phyloP scores from a whole-genome alignment of 2,888 invertebrate species.

The Cerastis leucographa region DNA sequence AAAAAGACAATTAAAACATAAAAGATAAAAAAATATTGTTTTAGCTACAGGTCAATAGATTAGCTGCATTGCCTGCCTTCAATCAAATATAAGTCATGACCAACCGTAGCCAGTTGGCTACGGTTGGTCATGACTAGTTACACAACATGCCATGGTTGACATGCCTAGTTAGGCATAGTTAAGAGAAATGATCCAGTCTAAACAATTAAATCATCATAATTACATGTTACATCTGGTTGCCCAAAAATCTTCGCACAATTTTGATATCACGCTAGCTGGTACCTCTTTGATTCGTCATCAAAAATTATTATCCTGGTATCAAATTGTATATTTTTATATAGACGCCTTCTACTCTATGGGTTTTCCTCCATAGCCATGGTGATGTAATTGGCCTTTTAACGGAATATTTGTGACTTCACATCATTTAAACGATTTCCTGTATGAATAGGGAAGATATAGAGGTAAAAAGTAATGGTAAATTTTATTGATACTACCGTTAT shows the following conservation, averaged over 20 bases:
- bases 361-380: slow-evolving; percentile 51
- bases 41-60: background rate
- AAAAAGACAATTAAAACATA: too few relatives aligned
- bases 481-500: background rate
- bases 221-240: background rate
- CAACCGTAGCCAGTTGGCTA: background rate
- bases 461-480: slow-evolving; percentile 12
- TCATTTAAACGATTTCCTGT: slow-evolving; percentile 47
- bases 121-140: too few relatives aligned
- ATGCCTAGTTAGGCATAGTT: background rate
- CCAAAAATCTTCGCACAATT: background rate
- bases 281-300: slow-evolving; percentile 4
- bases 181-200: background rate
- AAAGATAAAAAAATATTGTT: too few relatives aligned
- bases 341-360: slow-evolving; percentile 23
- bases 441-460: slow-evolving; percentile 6
- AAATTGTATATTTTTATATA: slow-evolving; percentile 20
- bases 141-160: too few relatives aligned
- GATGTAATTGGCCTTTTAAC: slow-evolving; percentile 58
- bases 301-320: slow-evolving; percentile 20
- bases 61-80: background rate
- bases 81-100: background rate
- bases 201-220: slow-evolving; percentile 15
- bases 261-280: background rate
- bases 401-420: slow-evolving; percentile 30